phyloP scores from a whole-genome alignment of 53 echinoderm and acorn worm genomes.

The Echinarachnius parma region DNA sequence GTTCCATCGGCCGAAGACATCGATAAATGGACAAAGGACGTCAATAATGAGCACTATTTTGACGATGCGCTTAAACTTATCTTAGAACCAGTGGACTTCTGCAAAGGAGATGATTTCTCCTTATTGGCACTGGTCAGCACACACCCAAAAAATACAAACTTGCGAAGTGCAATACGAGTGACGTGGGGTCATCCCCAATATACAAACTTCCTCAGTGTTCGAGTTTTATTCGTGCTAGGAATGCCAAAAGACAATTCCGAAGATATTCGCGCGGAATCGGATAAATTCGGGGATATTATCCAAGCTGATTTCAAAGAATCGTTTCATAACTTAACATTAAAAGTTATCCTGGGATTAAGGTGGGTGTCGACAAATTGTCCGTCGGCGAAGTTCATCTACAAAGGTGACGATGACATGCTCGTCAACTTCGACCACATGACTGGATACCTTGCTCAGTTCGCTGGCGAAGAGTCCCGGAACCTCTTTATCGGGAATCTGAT shows the following conservation, averaged over 20 bases:
- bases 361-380: slow-evolving; percentile 69
- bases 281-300: slow-evolving; percentile 57
- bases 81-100: slow-evolving; percentile 54
- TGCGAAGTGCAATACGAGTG: slow-evolving; percentile 71
- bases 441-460: slow-evolving; percentile 42
- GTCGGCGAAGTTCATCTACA: slow-evolving; percentile 65
- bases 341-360: slow-evolving; percentile 74
- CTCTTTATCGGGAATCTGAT: slow-evolving; percentile 86
- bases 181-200: slow-evolving; percentile 78
- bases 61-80: slow-evolving; percentile 44
- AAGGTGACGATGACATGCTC: slow-evolving; percentile 95
- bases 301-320: slow-evolving; percentile 81
- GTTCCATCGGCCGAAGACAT: slow-evolving; percentile 73
- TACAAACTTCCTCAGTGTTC: slow-evolving; percentile 47
- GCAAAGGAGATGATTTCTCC: slow-evolving; percentile 46
- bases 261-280: slow-evolving; percentile 44
- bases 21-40: slow-evolving; percentile 59
- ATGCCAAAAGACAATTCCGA: slow-evolving; percentile 43
- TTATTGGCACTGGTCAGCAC: slow-evolving; percentile 76
- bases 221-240: slow-evolving; percentile 79
- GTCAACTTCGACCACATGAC: slow-evolving; percentile 80
- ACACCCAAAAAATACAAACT: slow-evolving; percentile 64
- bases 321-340: slow-evolving; percentile 90
- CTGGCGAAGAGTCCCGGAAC: slow-evolving; percentile 23
- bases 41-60: slow-evolving; percentile 59